phyloP scores from a whole-genome alignment of 92 coral and sea anemone genomes.

The Porites cylindrica region DNA sequence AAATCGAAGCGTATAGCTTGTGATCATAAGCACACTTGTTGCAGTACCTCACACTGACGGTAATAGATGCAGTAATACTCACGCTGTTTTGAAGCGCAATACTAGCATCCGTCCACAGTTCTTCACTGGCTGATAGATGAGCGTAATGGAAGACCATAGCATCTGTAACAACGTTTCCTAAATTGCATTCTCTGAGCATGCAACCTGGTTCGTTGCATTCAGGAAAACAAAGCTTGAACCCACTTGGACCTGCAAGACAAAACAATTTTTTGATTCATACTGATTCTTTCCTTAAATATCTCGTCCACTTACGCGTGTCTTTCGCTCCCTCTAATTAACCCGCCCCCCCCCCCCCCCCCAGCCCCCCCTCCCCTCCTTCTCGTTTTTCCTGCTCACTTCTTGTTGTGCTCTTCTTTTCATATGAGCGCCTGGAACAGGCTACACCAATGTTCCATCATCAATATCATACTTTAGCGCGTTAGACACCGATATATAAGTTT shows the following conservation, averaged over 20 bases:
- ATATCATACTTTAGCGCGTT: too few relatives aligned
- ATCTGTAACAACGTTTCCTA: slow-evolving; percentile 86
- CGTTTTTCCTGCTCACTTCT: too few relatives aligned
- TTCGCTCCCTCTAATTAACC: too few relatives aligned
- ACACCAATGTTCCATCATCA: too few relatives aligned
- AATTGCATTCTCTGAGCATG: slow-evolving; percentile 72
- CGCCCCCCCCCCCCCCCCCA: too few relatives aligned
- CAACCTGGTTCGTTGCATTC: slow-evolving; percentile 69
- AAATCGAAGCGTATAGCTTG: background rate
- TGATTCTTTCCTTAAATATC: too few relatives aligned
- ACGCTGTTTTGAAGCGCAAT: slow-evolving; percentile 76
- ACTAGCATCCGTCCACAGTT: slow-evolving; percentile 79
- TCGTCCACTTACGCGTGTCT: too few relatives aligned
- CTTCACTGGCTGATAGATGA: slow-evolving; percentile 60
- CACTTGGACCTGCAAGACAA: slow-evolving; percentile 62
- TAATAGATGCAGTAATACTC: slow-evolving; percentile 77
- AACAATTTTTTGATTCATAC: background rate
- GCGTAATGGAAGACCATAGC: slow-evolving; percentile 86
- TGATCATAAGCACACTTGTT: background rate
- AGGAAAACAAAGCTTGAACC: slow-evolving; percentile 74
- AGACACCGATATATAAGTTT: too few relatives aligned
- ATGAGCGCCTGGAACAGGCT: too few relatives aligned
- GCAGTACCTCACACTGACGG: slow-evolving; percentile 72
- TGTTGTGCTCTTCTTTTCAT: too few relatives aligned
- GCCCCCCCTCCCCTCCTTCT: too few relatives aligned